phyloP scores from a whole-genome alignment of 2,797 vertebrate genomes.

The Psittacula echo region DNA sequence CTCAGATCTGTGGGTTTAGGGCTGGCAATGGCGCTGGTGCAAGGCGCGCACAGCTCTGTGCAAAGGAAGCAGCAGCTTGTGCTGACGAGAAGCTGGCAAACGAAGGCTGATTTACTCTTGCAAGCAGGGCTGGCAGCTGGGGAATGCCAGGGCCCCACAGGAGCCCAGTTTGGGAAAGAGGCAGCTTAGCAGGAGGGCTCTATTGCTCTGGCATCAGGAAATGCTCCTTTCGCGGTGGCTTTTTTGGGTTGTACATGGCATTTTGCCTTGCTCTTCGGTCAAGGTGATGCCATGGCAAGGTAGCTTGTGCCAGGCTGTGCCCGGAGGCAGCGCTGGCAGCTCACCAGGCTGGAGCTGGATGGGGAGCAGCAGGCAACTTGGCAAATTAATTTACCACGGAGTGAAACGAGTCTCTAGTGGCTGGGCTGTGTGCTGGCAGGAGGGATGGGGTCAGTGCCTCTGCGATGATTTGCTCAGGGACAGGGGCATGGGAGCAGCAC shows the following conservation, averaged over 20 bases:
- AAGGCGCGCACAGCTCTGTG: background rate
- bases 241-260: fast-evolving
- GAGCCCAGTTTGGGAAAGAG: background rate
- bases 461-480: too few relatives aligned
- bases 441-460: background rate
- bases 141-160: background rate
- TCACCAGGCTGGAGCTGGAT: background rate
- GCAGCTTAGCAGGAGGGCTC: background rate
- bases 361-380: background rate
- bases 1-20: background rate
- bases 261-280: fast-evolving
- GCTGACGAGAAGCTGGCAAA: background rate
- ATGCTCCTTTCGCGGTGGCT: background rate
- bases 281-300: background rate
- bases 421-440: background rate
- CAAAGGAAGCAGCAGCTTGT: background rate
- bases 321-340: background rate
- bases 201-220: background rate
- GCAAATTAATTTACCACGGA: background rate
- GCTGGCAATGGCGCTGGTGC: background rate
- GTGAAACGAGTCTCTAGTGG: background rate
- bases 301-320: background rate
- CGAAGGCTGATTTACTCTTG: background rate
- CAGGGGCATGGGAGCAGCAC: background rate
- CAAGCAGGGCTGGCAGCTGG: background rate